Percentiles rank a stretch among this genome's conserved stretches.
phyloP scores from a whole-genome alignment of 2,888 invertebrate species.

The Andrena dorsata region DNA sequence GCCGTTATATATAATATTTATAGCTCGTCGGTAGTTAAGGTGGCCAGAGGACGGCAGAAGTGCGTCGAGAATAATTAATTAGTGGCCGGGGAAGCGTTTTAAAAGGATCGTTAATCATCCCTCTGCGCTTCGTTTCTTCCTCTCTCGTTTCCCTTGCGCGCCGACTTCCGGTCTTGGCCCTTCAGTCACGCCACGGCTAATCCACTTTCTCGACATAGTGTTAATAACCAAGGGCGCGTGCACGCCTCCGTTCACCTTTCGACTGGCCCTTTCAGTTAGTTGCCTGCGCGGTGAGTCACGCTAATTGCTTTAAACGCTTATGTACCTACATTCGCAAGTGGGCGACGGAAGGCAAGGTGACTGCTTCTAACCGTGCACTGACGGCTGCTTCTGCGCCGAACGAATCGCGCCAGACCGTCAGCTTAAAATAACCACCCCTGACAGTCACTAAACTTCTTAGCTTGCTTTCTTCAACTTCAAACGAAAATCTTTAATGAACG shows the following conservation, averaged over 20 bases:
- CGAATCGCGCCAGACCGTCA: neutral
- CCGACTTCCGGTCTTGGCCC: slow-evolving; percentile 15
- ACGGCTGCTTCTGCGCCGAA: neutral
- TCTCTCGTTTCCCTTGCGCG: slow-evolving; percentile 13
- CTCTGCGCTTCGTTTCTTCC: slow-evolving; percentile 15
- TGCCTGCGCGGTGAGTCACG: slow-evolving; percentile 33
- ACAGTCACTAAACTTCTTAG: neutral
- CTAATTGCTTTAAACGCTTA: slow-evolving; percentile 56
- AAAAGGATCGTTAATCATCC: slow-evolving; percentile 62
- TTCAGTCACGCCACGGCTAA: slow-evolving; percentile 31
- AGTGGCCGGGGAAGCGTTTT: slow-evolving; percentile 32
- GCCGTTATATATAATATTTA: slow-evolving; percentile 28
- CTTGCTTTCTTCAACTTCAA: neutral
- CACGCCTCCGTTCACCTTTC: slow-evolving; percentile 24
- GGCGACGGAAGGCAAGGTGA: neutral
- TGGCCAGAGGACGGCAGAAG: slow-evolving; percentile 3
- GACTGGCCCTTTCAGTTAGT: slow-evolving; percentile 20
- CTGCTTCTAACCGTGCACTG: neutral
- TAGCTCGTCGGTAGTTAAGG: slow-evolving; percentile 30
- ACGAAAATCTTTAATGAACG: slow-evolving; percentile 12
- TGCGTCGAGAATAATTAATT: slow-evolving; percentile 55
- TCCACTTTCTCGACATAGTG: slow-evolving; percentile 20
- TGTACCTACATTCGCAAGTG: slow-evolving; percentile 27
- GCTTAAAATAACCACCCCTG: slow-evolving; percentile 4
- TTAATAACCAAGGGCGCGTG: slow-evolving; percentile 42